Evolutionary conservation across 2,113 vertebrate genomes (phyloP), one percentile per base, ranked within the genome.

Genomic region (Lycocorax pyrrhopterus): DNA sequence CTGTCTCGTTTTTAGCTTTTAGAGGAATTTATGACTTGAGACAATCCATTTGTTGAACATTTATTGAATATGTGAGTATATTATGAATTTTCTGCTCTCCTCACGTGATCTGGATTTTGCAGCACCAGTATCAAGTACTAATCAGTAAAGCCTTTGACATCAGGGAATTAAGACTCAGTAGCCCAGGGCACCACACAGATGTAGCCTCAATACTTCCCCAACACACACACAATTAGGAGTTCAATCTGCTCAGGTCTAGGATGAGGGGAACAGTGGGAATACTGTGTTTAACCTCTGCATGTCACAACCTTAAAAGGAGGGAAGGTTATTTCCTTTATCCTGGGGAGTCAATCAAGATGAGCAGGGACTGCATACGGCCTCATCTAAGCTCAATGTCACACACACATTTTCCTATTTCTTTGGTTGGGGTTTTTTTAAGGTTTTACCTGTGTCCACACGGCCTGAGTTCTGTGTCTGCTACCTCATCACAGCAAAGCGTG

Each of bases 381-480:
- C 59, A 72, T 29, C 47, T 19, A 51, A 82, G 25, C 37, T 29
- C 46, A 51, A 9, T 0, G 4, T 30, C 43, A 83, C 10, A 15
- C 12, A 56, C 14, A 49, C 11, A 30, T 20, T 79, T 58, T 72
- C 58, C 37, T 10, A 7, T 67, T 77, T 56, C 18, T 82, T 41
- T 44, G 14, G 3, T 80, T 62, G 22, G 10, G 7, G 5, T 33
- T 23, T 23, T 81, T 60, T 67, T 35, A 27, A 58, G 35, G 27
- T 72, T 84, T 72, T 98, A 99, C 99, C 99, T 99, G 95, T 99
- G 99, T 97, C 99, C 98, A 95, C 99, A 99, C 0, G 99, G 99
- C 97, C 98, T 98, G 97, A 99, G 97, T 88, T 99, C 99, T 27
- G 99, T 99, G 98, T 99, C 99, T 79, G 99, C 99, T 89, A 99